Conservation (phyloP, 2,888 invertebrate species). For the Troglohyphantes excavatus region DNA sequence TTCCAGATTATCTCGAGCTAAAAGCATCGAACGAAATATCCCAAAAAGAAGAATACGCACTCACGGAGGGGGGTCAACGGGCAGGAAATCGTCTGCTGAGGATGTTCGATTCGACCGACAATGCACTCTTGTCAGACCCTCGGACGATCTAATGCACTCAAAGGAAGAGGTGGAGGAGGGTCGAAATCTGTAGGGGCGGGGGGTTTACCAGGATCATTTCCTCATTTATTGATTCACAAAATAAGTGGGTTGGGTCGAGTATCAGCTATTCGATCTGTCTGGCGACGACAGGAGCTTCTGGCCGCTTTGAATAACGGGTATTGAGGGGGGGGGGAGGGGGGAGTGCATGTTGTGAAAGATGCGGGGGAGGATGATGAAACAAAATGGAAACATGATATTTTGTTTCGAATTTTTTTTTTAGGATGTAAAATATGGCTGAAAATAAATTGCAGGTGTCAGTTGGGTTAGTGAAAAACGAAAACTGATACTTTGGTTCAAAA, state of each 20-base stretch:
- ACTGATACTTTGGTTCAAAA: too few relatives aligned
- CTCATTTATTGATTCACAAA: constrained; percentile 57
- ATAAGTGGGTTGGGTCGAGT: background rate
- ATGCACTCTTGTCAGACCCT: background rate
- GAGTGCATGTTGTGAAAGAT: background rate
- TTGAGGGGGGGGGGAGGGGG: background rate
- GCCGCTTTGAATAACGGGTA: background rate
- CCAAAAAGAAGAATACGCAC: background rate
- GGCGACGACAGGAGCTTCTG: background rate
- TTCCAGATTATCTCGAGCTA: background rate
- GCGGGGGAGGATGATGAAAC: too few relatives aligned
- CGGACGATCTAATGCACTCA: background rate
- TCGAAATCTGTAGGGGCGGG: constrained; percentile 27
- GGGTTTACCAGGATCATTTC: constrained; percentile 44
- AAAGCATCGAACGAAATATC: background rate
- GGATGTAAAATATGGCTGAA: too few relatives aligned
- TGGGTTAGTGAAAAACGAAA: too few relatives aligned
- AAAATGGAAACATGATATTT: too few relatives aligned
- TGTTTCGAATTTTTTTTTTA: too few relatives aligned
- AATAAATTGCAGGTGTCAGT: too few relatives aligned
- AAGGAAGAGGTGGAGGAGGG: background rate
- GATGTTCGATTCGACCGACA: constrained; percentile 13
- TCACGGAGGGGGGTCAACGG: constrained; percentile 8
- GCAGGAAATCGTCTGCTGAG: constrained; percentile 2
- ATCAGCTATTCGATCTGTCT: constrained; percentile 12